Base-by-base conservation (phyloP, 2,113 vertebrate genomes). In the Emydura subglobosa region DNA sequence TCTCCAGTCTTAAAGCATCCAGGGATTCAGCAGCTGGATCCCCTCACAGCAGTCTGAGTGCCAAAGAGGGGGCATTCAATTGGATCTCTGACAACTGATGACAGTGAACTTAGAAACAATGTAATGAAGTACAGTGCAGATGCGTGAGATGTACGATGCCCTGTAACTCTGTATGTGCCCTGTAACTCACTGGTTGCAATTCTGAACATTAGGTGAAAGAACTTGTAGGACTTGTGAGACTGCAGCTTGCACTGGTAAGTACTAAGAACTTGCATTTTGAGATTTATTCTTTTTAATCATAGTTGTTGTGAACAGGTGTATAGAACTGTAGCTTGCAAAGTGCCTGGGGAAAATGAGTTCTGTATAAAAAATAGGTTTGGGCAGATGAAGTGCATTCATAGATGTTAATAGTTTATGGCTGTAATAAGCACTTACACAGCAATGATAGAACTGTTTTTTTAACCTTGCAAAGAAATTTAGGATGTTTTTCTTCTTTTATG, bases 261-360 rank as follows among this genome's bases (percentile, higher is more conserved):
- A 47, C 13, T 47, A 47, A 78, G 22, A 78, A 47, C 74, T 27
- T 78, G 39, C 50, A 80, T 94, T 93, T 42, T 61, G 55, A 91
- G 82, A 91, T 96, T 94, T 87, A 83, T 91, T 34, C 88, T 87
- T 92, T 96, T 88, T 79, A 88, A 90, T 90, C 59, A 93, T 27
- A 86, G 51, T 3, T 85, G 6, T 82, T 92, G 50, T 22, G n/a
- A 95, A 50, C 29, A 85, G 42, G 13, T 81, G 5, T 29, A 51
- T 42, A 39, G 42, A 81, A 79, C 3, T 68, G 90, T 78, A 83
- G 22, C 11, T 88, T 59, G 31, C 76, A 34, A 82, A 85, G 54
- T 61, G 83, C 44, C 76, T 51, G 29, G 72, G 47, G 90, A 94
- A 82, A 24, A 1, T 22, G 25, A 29, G 10, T 29, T 59, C 9